Evolutionary conservation across 2,113 vertebrate genomes (phyloP), one percentile per base, ranked within the genome.

Genomic region (Uropsilus gracilis): DNA sequence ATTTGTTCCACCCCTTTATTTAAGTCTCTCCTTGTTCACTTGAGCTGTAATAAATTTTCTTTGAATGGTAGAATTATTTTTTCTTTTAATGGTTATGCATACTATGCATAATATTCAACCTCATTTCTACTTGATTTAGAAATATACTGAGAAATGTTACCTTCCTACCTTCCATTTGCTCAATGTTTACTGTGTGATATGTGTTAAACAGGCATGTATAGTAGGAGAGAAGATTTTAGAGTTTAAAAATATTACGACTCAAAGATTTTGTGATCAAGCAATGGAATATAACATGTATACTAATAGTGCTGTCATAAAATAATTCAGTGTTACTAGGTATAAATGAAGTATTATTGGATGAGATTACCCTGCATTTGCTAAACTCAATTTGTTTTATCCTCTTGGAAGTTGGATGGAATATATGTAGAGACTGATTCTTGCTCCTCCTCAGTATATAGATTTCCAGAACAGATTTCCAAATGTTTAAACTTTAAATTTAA

Each of bases 401-500:
- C 28, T 88, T 77, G 8, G 5, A 57, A 37, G 9, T 92, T 88
- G 39, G 20, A 17, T 53, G 14, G 57, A 44, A 12, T 39, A 53
- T 69, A 32, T 50, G 10, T 44, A 30, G 3, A 88, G 30, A 64
- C 39, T n/a, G 16, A 82, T 34, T 42, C 16, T 24, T 91, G 32
- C 6, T 73, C 5, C 53, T 88, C n/a, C 16, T 92, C 55, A 61
- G 72, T n/a, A 32, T 72, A 59, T 8, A 66, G 18, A 2, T 66
- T 71, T 28, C 17, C 39, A 48, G n/a, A 87, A 72, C 42, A 91
- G 63, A 34, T 68, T 76, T n/a, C 39, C 13, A 18, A 83, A n/a
- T n/a, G n/a, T n/a, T n/a, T n/a, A n/a, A 91, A 75, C 18, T 77
- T 89, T 20, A 91, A 48, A 92, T n/a, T n/a, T 69, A 69, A 73